Percentiles rank a stretch among this genome's conserved stretches.
Conservation (phyloP, 2,888 invertebrate genomes). For the Allacma fusca region DNA sequence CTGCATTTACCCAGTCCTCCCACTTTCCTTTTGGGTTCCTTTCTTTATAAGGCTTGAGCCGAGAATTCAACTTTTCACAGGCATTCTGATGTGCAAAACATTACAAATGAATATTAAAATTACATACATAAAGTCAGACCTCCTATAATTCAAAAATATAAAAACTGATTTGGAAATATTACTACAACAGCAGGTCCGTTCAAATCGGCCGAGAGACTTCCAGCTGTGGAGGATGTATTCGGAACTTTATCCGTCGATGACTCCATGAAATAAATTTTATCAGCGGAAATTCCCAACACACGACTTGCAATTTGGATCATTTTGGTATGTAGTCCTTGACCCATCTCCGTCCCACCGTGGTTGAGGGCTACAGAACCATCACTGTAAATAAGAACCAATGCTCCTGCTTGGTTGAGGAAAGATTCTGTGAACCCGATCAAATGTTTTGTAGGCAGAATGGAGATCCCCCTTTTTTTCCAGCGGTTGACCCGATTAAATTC, state of each 20-base stretch:
- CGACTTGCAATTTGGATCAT: conserved; percentile 84
- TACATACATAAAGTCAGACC: too few relatives aligned
- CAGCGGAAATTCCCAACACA: conserved; percentile 73
- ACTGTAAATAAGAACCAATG: conserved; percentile 82
- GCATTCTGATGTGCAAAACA: conserved; percentile 70
- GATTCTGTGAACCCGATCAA: conserved; percentile 86
- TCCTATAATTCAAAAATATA: too few relatives aligned
- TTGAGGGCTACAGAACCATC: conserved; percentile 68
- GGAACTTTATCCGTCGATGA: conserved; percentile 90
- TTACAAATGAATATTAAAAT: too few relatives aligned
- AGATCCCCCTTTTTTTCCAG: conserved; percentile 86
- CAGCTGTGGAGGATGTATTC: conserved; percentile 88
- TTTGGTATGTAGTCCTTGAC: conserved; percentile 95
- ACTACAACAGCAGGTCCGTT: conserved; percentile 89
- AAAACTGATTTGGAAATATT: conserved; percentile 38
- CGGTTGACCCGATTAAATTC: conserved; percentile 80
- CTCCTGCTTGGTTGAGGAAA: conserved; percentile 85
- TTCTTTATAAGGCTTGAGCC: conserved; percentile 78
- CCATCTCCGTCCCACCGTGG: conserved; percentile 84
- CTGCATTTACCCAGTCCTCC: conserved; percentile 82
- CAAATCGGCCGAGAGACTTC: conserved; percentile 85
- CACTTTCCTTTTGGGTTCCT: conserved; percentile 80
- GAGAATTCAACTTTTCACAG: conserved; percentile 76
- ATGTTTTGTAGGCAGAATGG: conserved; percentile 82
- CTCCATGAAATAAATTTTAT: conserved; percentile 81